Evolutionary conservation across 2,113 vertebrate genomes (phyloP).

Genomic region (Microcebus tavaratra): DNA sequence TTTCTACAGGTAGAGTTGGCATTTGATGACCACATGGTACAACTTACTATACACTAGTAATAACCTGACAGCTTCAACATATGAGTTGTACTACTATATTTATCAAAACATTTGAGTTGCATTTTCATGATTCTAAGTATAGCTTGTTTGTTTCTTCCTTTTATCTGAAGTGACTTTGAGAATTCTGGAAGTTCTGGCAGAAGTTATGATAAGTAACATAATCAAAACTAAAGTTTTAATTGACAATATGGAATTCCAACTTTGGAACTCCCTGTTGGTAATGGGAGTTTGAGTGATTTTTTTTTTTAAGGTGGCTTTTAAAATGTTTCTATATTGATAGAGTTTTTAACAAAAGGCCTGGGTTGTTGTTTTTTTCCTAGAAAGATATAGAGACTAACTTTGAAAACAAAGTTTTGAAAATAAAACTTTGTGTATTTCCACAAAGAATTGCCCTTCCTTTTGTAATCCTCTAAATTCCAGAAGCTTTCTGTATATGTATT

Average conservation of each 20-base stretch:
- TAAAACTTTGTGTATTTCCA: background rate
- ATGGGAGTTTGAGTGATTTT: background rate
- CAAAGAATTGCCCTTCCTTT: background rate
- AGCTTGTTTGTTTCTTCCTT: background rate
- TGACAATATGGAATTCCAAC: slow-evolving; percentile 30
- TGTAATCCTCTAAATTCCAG: background rate
- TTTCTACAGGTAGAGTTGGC: background rate
- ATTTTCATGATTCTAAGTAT: slow-evolving; percentile 46
- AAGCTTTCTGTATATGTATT: background rate
- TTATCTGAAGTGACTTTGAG: slow-evolving; percentile 26
- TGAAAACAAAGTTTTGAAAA: background rate
- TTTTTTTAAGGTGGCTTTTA: background rate
- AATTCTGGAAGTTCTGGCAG: background rate
- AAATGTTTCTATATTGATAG: background rate
- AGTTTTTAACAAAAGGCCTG: background rate
- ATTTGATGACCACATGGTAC: background rate
- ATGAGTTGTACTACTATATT: background rate
- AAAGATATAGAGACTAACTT: background rate
- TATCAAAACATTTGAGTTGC: slow-evolving; percentile 44
- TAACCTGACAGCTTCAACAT: background rate
- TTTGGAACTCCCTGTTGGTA: background rate
- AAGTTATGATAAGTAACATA: slow-evolving; percentile 9
- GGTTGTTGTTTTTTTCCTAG: background rate
- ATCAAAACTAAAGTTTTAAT: slow-evolving; percentile 47
- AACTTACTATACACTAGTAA: background rate